Base-by-base conservation (phyloP, 2,113 vertebrate species). In the Thinocorus orbignyianus region DNA sequence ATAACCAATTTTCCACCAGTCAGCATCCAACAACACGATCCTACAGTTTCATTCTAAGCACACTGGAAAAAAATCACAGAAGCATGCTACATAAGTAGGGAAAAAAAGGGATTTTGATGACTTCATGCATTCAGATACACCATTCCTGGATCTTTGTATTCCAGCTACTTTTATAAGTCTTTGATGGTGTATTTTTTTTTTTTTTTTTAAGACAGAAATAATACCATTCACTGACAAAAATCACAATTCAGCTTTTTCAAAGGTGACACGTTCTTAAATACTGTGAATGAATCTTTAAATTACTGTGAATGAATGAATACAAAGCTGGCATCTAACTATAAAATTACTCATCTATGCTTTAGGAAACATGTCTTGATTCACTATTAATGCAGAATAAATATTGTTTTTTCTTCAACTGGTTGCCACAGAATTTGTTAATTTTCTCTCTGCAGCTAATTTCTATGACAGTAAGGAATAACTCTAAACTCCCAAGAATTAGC, bases 1-100 rank as follows among this genome's bases (percentile, higher is more conserved):
- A 91, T 54, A 86, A 81, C 73, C 77, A 7, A 41, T 94, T 93
- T 96, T 96, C 93, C 90, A 96, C 83, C 58, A 80, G n/a, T 91
- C 93, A 73, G 66, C 84, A 89, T 96, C 92, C 77, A 96, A 87
- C 54, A 82, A 64, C 66, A 55, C 70, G n/a, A 77, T 66, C 42
- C 42, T 77, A 31, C 39, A 2, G 42, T n/a, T 90, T 73, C 11
- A 1, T 64, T 78, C 10, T 28, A 14, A 73, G 57, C 37, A 68
- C 0, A 3, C 17, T 66, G 74, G 77, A 85, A 72, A 91, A 89
- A 89, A 87, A 26, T 22, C 23, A 18, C 28, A 23, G 37, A 62
- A 62, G 5, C 33, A 26, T 3, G 2, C 28, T 57, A 70, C 31
- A 42, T 79, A 58, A 82, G 39, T 1, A 5, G 7, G 17, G 18